phyloP scores from a whole-genome alignment of 2,888 invertebrate species.

The Vesta saturnalis region DNA sequence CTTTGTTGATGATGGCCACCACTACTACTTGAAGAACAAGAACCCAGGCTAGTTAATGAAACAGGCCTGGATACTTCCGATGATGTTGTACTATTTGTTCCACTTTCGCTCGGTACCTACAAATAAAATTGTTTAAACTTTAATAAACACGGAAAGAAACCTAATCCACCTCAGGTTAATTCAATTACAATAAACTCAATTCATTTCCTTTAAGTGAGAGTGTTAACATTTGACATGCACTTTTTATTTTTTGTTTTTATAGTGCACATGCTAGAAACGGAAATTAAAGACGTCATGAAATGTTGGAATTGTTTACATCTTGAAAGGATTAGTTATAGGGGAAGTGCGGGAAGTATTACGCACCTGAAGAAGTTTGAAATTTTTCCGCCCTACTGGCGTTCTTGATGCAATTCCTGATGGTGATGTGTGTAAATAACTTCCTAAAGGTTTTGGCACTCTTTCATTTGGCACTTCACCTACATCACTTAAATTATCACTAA shows the following conservation, averaged over 20 bases:
- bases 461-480: constrained; percentile 26
- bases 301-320: no score
- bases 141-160: no score
- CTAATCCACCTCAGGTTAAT: no score
- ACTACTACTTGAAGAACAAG: constrained; percentile 74
- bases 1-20: constrained; percentile 73
- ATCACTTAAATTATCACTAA: constrained; percentile 38
- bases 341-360: not conserved
- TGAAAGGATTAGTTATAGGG: not conserved
- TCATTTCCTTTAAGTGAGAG: no score
- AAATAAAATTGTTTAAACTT: constrained; percentile 23
- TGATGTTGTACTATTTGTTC: constrained; percentile 65
- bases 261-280: no score
- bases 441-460: constrained; percentile 52
- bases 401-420: constrained; percentile 59
- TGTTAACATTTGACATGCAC: no score
- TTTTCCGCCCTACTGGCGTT: constrained; percentile 59
- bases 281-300: no score
- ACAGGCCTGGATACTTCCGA: constrained; percentile 73
- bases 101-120: constrained; percentile 61
- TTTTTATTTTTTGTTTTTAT: no score
- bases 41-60: constrained; percentile 81
- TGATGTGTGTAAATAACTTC: constrained; percentile 58
- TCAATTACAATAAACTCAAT: no score
- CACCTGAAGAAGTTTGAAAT: constrained; percentile 59